Base-by-base conservation (phyloP, 2,113 vertebrate genomes). In the Mesoclemmys tuberculata region DNA sequence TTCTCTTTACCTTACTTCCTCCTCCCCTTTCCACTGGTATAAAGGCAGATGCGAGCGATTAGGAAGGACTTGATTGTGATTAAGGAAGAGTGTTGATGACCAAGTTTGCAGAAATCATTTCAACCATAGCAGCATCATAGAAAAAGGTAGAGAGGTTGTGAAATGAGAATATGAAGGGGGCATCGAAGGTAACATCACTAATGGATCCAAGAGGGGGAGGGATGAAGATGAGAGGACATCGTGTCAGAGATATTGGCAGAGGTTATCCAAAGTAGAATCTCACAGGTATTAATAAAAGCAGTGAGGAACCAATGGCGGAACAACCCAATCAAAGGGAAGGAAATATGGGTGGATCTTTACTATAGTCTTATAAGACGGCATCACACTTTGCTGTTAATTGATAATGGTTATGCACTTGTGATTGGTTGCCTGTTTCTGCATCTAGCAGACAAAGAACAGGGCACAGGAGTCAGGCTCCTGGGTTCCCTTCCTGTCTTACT, bases 311-410 rank as follows among this genome's bases (percentile, higher is more conserved):
- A 46, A 90, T 41, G 87, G 93, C 93, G 85, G 10, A 31, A 95
- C n/a, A 46, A 91, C 90, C 84, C 52, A 94, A 44, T 89, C 80
- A 3, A 51, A 0, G 31, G 93, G 94, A 61, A 92, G 79, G n/a
- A 89, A 94, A 93, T 85, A 95, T 81, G 79, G 82, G 88, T 94
- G 91, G 94, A 94, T 95, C 93, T 84, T 96, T 97, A 55, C 94
- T 89, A 93, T 92, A 85, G 26, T 21, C 38, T 41, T 38, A 75
- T 44, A 10, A 75, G 10, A 75, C 44, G 41, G 41, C 71, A 75
- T 26, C 71, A 75, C 38, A 44, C 3, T 68, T 68, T 44, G 71
- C 41, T 44, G 5, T 44, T 41, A 41, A 26, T 24, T 6, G 22
- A 44, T 12, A 75, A 44, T 13, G 11, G 21, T 6, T 44, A 91